Evolutionary conservation across 2,888 invertebrate species (phyloP).

Genomic region (Lumbricus terrestris): DNA sequence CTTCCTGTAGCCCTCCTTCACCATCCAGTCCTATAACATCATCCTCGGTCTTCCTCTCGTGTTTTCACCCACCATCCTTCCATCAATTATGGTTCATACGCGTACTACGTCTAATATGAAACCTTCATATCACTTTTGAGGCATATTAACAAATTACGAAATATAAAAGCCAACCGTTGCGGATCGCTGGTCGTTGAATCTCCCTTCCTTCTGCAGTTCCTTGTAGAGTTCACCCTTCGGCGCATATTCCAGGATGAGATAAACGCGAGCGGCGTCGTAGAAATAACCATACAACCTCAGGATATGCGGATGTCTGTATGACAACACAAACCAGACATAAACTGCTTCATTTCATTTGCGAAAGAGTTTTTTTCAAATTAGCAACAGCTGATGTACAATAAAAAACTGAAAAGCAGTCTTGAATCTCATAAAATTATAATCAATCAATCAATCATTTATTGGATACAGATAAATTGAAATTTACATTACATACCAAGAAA

Average conservation of each 20-base stretch:
- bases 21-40: no score
- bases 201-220: slow-evolving; percentile 69
- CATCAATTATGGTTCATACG: no score
- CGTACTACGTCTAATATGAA: not conserved
- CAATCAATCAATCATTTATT: no score
- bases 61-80: no score
- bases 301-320: slow-evolving; percentile 82
- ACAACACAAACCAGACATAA: not conserved
- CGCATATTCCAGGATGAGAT: slow-evolving; percentile 92
- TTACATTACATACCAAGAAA: no score
- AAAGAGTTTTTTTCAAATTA: not conserved
- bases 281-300: slow-evolving; percentile 91
- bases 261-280: slow-evolving; percentile 86
- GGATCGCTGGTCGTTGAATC: slow-evolving; percentile 71
- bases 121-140: not conserved
- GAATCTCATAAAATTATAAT: not conserved
- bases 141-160: not conserved
- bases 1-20: no score
- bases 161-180: slow-evolving; percentile 59
- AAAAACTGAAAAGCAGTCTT: not conserved
- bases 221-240: slow-evolving; percentile 83
- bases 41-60: no score
- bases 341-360: not conserved
- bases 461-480: no score
- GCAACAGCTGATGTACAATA: not conserved